Evolutionary conservation across 1,140 invertebrate genomes (phyloP).

Genomic region (Coboldia fuscipes): DNA sequence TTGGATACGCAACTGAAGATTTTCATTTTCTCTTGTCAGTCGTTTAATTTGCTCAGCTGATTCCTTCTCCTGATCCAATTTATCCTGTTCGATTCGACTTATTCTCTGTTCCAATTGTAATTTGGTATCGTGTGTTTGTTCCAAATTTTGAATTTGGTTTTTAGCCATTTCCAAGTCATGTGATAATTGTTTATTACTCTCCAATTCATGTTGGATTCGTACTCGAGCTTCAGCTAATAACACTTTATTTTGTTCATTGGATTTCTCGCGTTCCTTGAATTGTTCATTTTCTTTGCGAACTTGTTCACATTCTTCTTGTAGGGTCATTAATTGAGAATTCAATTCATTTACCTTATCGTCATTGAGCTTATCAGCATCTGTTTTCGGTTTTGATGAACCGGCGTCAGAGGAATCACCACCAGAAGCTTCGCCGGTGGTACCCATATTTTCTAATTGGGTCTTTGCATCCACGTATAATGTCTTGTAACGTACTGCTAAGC

Average conservation of each 20-base stretch:
- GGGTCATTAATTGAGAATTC: conserved; percentile 28
- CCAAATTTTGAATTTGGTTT: conserved; percentile 27
- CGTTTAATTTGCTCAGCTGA: conserved; percentile 39
- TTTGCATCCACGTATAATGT: conserved; percentile 23
- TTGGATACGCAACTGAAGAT: conserved; percentile 42
- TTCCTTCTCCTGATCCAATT: conserved; percentile 45
- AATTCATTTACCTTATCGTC: conserved; percentile 35
- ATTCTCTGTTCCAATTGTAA: conserved; percentile 13
- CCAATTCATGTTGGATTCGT: conserved; percentile 43
- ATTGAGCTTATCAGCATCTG: conserved; percentile 21
- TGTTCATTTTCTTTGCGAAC: conserved; percentile 46
- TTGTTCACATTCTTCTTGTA: conserved; percentile 38
- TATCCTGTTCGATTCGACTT: conserved; percentile 32
- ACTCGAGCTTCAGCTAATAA: conserved; percentile 47
- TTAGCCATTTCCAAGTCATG: conserved; percentile 35
- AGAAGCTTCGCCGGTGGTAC: conserved; percentile 19
- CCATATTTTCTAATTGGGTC: conserved; percentile 17
- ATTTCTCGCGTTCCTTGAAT: conserved; percentile 37
- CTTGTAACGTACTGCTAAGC: conserved; percentile 78
- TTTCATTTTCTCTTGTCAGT: conserved; percentile 46
- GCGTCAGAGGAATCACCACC: conserved; percentile 19
- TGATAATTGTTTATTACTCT: conserved; percentile 34
- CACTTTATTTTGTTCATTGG: conserved; percentile 49
- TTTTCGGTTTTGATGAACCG: conserved; percentile 18
- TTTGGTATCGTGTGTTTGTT: conserved; percentile 13